phyloP scores from a whole-genome alignment of 2,113 vertebrate species.

The Antigone vipio region DNA sequence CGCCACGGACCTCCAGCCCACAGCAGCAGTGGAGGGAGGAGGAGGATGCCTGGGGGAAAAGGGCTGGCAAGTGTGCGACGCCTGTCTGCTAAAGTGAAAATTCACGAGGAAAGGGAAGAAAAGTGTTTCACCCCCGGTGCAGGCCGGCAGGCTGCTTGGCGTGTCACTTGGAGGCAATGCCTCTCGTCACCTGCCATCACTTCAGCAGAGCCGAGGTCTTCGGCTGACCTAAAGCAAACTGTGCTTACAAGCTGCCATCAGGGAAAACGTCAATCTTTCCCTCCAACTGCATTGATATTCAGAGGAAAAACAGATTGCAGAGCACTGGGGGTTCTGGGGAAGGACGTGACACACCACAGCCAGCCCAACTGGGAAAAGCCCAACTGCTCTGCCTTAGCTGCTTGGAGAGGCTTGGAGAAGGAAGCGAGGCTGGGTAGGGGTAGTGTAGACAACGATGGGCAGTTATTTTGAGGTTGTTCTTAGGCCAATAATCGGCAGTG shows the following conservation, averaged over 20 bases:
- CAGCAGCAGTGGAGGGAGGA: background rate
- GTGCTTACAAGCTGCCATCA: background rate
- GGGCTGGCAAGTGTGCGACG: background rate
- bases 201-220: background rate
- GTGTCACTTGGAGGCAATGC: background rate
- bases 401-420: background rate
- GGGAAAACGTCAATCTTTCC: background rate
- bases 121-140: background rate
- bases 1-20: background rate
- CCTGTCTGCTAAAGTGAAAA: background rate
- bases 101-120: background rate
- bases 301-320: background rate
- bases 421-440: background rate
- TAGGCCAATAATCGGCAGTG: rapidly evolving
- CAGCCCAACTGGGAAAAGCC: background rate
- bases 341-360: background rate
- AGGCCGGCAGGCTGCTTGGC: background rate
- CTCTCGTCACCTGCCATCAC: background rate
- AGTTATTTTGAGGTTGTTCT: background rate
- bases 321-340: background rate
- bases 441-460: rapidly evolving
- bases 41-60: background rate
- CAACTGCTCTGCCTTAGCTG: background rate
- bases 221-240: background rate
- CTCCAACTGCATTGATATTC: background rate